These are phyloP conservation scores for Solenopsis invicta DNA, from an alignment of 1,140 invertebrate genomes.

Conservation along the genomic window DNA sequence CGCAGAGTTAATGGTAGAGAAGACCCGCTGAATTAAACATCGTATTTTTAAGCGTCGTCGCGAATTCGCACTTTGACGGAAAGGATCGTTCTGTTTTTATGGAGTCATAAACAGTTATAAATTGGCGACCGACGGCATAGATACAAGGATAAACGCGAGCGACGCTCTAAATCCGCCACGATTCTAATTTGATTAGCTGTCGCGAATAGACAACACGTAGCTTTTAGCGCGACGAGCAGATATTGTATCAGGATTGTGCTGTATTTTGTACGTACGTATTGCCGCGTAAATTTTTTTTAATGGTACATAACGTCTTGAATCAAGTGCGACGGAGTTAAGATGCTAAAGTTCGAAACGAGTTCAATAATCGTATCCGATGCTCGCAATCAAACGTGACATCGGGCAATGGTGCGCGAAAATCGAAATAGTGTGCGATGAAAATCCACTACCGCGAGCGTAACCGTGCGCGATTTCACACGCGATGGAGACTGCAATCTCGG, in stretches of 20 bases:
- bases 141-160: background rate
- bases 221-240: background rate
- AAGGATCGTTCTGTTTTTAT: conserved; percentile 4
- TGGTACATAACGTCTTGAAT: background rate
- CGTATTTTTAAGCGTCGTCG: background rate
- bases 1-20: background rate
- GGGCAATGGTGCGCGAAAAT: conserved; percentile 2
- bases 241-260: background rate
- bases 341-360: background rate
- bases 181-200: background rate
- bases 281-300: background rate
- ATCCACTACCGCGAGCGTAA: background rate
- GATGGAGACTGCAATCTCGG: background rate
- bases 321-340: background rate
- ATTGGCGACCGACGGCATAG: background rate
- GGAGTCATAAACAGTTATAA: background rate
- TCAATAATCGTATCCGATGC: background rate
- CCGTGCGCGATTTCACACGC: conserved; percentile 18
- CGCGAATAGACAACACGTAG: background rate
- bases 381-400: background rate
- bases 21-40: background rate
- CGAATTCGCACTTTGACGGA: background rate
- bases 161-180: background rate
- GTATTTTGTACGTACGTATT: background rate
- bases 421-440: background rate